Base-by-base conservation (phyloP, 2,888 invertebrate species). In the Molorchus minor region DNA sequence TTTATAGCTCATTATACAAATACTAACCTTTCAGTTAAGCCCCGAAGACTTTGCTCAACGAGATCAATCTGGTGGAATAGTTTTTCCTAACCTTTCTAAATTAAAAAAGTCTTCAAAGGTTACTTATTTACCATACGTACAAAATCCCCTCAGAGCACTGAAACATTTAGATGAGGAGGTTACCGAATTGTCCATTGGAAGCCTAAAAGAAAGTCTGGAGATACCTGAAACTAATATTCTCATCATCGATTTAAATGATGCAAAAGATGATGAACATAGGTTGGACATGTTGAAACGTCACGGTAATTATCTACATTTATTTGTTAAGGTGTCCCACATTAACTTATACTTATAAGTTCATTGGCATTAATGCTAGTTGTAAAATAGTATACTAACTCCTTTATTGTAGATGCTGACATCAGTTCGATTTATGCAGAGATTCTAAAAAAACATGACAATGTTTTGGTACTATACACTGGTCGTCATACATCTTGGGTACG, bases 111-210 rank as follows among this genome's bases (percentile, higher is more conserved):
- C 79, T 15, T 66, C 70, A 19, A 71, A 75, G 62, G 72, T 73
- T 16, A 78, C 83, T 1, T 91, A 88, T 74, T 79, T 88, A 49
- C 85, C 89, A 5, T 83, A 84, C 15, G 91, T 91, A 0, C 82
- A 86, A 40, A 82, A 84, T 58, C 85, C 91, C 0, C 59, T 87
- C 8, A 78, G 80, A 1, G 84, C 84, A 0, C 70, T 91, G 30
- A 82, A 85, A 64, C 79, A 83, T 20, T 70, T 87, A 3, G 80
- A 82, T 4, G 73, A 70, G 33, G 69, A 73, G 51, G 67, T 77
- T 12, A 64, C 70, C 15, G 76, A 77, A 69, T 58, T 77, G 41
- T 71, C 77, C 4, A 66, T 77, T 29, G 72, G 73, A 44, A 68
- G 69, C 33, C 64, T 78, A 40, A 60, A 69, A n/a, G 65, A 71